A percentile compares a stretch with the other conserved stretches of the same genome.
Conservation (phyloP, 2,113 vertebrate genomes). For the Otis tarda region DNA sequence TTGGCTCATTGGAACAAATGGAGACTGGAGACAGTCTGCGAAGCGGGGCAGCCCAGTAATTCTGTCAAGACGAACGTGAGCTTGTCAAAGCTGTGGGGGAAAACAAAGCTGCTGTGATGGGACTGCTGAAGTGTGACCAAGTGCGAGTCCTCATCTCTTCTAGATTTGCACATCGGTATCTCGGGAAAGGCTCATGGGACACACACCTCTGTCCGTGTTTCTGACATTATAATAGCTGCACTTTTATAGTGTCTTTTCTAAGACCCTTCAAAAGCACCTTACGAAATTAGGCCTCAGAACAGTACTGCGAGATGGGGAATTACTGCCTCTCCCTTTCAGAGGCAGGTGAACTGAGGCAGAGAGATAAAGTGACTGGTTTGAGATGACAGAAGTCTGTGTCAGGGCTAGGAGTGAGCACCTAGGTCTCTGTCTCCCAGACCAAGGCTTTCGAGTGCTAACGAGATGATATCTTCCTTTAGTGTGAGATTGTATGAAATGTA, state of each 20-base stretch:
- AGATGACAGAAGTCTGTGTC: not conserved
- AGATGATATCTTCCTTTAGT: not conserved
- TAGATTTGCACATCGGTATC: not conserved
- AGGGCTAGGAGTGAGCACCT: not conserved
- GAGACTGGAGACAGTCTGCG: conserved; percentile 29
- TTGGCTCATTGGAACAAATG: conserved; percentile 22
- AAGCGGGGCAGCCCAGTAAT: conserved; percentile 22
- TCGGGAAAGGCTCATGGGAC: not conserved
- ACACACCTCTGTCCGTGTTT: not conserved
- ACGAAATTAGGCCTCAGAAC: conserved; percentile 31
- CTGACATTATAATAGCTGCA: conserved; percentile 2
- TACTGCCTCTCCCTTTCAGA: not conserved
- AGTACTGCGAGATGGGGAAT: not conserved
- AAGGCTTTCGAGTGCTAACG: not conserved
- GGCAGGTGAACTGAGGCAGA: not conserved
- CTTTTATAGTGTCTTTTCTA: conserved; percentile 56
- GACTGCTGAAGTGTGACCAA: not conserved
- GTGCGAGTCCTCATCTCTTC: not conserved
- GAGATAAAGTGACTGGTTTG: not conserved
- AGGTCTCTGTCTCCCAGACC: not conserved
- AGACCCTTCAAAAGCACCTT: conserved; percentile 57
- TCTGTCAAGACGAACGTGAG: not conserved
- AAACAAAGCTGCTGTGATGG: not conserved
- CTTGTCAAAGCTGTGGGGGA: not conserved
- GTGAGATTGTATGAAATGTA: not conserved